Evolutionary conservation across 2,888 invertebrate genomes (phyloP).

Genomic region (Andrena camellia): DNA sequence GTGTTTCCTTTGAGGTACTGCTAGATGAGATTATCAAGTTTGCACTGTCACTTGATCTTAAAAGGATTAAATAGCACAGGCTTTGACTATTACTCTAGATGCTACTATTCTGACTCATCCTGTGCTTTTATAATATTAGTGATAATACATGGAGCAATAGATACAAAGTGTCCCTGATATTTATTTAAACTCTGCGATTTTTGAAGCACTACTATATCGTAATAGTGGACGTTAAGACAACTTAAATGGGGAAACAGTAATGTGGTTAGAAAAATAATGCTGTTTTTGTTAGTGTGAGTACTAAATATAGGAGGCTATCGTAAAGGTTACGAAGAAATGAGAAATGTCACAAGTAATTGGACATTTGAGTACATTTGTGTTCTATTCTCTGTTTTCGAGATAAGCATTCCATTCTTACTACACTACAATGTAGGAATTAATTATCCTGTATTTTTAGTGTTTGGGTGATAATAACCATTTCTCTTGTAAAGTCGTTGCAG

Average conservation of each 20-base stretch:
- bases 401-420: not conserved
- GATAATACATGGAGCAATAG: constrained; percentile 1
- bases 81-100: constrained; percentile 28
- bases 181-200: not conserved
- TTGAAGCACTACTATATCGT: not conserved
- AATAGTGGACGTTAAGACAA: not conserved
- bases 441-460: constrained; percentile 24
- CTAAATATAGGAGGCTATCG: no score
- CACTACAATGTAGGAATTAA: constrained; percentile 13
- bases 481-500: constrained; percentile 31
- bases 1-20: constrained; percentile 60
- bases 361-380: not conserved
- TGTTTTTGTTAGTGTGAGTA: not conserved
- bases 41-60: constrained; percentile 35
- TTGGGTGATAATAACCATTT: not conserved
- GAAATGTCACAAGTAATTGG: not conserved
- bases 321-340: not conserved
- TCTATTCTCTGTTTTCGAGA: not conserved
- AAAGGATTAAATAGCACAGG: constrained; percentile 12
- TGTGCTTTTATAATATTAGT: constrained; percentile 26
- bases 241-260: not conserved
- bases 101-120: constrained; percentile 16
- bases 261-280: not conserved
- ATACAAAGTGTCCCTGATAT: not conserved
- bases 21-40: constrained; percentile 54